A percentile compares a stretch with the other conserved stretches of the same genome.
phyloP scores from a whole-genome alignment of 2,888 invertebrate species.

The Ernsta delagoae region DNA sequence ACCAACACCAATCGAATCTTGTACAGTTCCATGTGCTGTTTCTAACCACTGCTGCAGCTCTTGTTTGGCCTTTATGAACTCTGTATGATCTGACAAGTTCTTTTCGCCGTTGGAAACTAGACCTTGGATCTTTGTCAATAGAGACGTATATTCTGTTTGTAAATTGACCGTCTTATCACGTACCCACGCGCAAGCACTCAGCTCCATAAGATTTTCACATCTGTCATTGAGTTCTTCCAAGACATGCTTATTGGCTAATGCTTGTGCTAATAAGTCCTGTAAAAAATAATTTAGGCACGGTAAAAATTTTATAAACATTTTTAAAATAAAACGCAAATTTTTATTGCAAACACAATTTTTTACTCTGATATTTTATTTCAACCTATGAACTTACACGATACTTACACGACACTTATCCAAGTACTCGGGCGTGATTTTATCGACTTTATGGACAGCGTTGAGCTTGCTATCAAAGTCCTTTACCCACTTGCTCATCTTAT shows the following conservation, averaged over 20 bases:
- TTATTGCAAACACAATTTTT: too few species aligned
- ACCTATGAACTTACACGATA: conserved; percentile 31
- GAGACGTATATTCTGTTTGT: conserved; percentile 92
- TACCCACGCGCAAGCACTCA: conserved; percentile 93
- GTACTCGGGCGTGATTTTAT: conserved; percentile 92
- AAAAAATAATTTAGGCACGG: conserved; percentile 38
- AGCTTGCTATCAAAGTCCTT: conserved; percentile 88
- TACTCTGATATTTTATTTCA: not conserved
- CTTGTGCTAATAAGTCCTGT: conserved; percentile 89
- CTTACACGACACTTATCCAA: conserved; percentile 90
- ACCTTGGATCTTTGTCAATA: conserved; percentile 91
- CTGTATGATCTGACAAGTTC: conserved; percentile 95
- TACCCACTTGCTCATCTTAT: conserved; percentile 90
- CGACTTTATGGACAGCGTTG: conserved; percentile 87
- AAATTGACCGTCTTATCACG: conserved; percentile 94
- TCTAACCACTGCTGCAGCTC: conserved; percentile 94
- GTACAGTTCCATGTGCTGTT: conserved; percentile 91
- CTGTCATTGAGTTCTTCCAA: conserved; percentile 94
- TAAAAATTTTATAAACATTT: too few species aligned
- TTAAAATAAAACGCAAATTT: too few species aligned
- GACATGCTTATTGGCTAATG: conserved; percentile 89
- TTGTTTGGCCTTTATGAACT: conserved; percentile 94
- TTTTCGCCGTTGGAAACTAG: conserved; percentile 94
- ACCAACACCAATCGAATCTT: conserved; percentile 92
- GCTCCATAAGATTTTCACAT: conserved; percentile 94